These are phyloP conservation scores for Apotomis capreana DNA, from an alignment of 2,888 invertebrate species.

Conservation along the genomic window DNA sequence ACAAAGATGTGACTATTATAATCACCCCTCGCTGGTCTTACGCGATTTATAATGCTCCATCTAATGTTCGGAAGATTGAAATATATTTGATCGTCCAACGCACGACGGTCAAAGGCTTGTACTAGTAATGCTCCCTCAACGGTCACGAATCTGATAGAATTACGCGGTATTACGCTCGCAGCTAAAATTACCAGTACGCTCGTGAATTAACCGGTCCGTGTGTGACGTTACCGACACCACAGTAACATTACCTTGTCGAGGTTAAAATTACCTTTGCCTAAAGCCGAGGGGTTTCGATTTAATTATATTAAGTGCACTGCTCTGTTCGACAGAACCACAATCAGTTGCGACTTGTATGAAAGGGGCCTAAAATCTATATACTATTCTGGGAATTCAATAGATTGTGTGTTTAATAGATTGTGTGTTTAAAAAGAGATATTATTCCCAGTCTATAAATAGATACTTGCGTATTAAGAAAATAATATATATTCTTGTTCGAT, in stretches of 20 bases:
- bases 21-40: background rate
- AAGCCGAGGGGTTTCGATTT: slow-evolving; percentile 10
- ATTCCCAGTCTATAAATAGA: no score
- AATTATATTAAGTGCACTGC: slow-evolving; percentile 27
- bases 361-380: background rate
- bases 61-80: background rate
- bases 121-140: slow-evolving; percentile 1
- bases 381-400: background rate
- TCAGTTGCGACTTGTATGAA: slow-evolving; percentile 6
- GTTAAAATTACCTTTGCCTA: slow-evolving; percentile 20
- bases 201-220: slow-evolving; percentile 9
- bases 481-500: no score
- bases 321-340: slow-evolving; percentile 9
- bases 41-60: background rate
- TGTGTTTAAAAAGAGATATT: background rate
- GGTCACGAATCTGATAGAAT: slow-evolving; percentile 21
- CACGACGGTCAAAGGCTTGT: slow-evolving; percentile 10
- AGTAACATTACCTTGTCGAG: slow-evolving; percentile 9
- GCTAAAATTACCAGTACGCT: slow-evolving; percentile 16
- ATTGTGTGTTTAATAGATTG: background rate
- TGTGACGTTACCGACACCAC: slow-evolving; percentile 6
- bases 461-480: no score
- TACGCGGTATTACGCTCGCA: slow-evolving; percentile 7
- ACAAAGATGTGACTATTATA: background rate
- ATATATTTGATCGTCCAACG: background rate